A percentile compares a stretch with the other conserved stretches of the same genome.
Conservation (phyloP, 2,888 invertebrate species). For the Drosophila formosana region DNA sequence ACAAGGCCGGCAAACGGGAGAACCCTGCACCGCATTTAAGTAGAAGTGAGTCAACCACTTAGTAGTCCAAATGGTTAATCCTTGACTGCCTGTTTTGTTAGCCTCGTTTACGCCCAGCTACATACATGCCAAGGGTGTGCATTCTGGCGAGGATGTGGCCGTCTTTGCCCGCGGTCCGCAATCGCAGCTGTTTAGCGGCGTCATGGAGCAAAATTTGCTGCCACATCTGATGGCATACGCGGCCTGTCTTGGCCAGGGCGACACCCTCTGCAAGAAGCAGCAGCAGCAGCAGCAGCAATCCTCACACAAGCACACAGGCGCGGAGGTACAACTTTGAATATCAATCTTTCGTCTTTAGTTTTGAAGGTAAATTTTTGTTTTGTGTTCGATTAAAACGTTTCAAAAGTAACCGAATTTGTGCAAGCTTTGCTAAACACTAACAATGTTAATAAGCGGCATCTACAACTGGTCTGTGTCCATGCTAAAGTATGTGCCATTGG, state of each 20-base stretch:
- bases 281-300: neutral
- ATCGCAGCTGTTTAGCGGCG: constrained; percentile 91
- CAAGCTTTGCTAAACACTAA: neutral
- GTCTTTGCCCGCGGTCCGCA: constrained; percentile 92
- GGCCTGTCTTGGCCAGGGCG: constrained; percentile 89
- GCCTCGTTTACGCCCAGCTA: constrained; percentile 75
- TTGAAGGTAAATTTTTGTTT: constrained; percentile 42
- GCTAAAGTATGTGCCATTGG: too few relatives aligned
- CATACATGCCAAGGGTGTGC: constrained; percentile 87
- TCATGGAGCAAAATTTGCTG: constrained; percentile 91
- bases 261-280: constrained; percentile 38
- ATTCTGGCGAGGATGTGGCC: constrained; percentile 92
- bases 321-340: neutral
- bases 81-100: constrained; percentile 21
- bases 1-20: constrained; percentile 63
- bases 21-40: constrained; percentile 63
- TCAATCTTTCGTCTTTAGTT: constrained; percentile 3
- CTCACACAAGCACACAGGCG: neutral
- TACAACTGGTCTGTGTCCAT: too few relatives aligned
- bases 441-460: neutral
- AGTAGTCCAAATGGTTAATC: too few relatives aligned
- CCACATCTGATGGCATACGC: constrained; percentile 91
- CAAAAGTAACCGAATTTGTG: neutral
- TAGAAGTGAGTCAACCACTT: constrained; percentile 47
- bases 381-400: constrained; percentile 26